A percentile compares a stretch with the other conserved stretches of the same genome.
Conservation (phyloP, 2,113 vertebrate genomes). For the Lepisosteus oculatus region DNA sequence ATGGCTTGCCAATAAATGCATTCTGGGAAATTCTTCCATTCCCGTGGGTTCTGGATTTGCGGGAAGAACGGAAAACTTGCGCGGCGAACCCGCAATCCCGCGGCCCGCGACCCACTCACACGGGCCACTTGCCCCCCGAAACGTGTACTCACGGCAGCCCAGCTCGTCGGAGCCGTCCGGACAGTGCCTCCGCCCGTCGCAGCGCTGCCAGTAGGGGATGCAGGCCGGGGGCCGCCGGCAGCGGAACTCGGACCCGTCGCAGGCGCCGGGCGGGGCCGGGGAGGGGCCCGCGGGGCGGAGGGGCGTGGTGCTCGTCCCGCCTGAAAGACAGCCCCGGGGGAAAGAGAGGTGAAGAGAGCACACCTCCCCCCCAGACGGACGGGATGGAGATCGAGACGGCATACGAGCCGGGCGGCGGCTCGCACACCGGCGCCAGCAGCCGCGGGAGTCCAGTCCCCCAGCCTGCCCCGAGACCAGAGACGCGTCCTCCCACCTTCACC, state of each 20-base stretch:
- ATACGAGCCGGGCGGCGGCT: no score
- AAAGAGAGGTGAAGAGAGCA: not conserved
- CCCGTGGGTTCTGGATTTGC: no score
- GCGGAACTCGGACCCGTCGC: constrained; percentile 77
- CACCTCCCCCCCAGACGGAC: no score
- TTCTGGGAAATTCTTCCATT: no score
- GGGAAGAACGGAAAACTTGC: no score
- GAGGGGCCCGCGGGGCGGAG: constrained; percentile 45
- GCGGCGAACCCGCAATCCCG: no score
- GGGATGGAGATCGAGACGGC: no score
- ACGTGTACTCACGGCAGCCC: constrained; percentile 78
- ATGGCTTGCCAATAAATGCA: no score
- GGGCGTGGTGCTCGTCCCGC: constrained; percentile 50
- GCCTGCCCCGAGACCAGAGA: no score
- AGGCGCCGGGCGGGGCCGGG: constrained; percentile 55
- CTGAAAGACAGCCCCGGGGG: constrained; percentile 14
- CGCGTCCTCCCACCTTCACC: no score
- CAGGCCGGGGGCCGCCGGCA: constrained; percentile 78
- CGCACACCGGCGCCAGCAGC: no score
- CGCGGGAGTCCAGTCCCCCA: no score
- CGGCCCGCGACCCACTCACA: not conserved
- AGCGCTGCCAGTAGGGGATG: constrained; percentile 89
- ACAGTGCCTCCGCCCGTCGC: constrained; percentile 81
- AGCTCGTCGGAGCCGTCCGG: constrained; percentile 82
- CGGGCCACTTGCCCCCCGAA: not conserved